A percentile compares a stretch with the other conserved stretches of the same genome.
Conservation (phyloP, 1,140 invertebrate species). For the Sinella curviseta region DNA sequence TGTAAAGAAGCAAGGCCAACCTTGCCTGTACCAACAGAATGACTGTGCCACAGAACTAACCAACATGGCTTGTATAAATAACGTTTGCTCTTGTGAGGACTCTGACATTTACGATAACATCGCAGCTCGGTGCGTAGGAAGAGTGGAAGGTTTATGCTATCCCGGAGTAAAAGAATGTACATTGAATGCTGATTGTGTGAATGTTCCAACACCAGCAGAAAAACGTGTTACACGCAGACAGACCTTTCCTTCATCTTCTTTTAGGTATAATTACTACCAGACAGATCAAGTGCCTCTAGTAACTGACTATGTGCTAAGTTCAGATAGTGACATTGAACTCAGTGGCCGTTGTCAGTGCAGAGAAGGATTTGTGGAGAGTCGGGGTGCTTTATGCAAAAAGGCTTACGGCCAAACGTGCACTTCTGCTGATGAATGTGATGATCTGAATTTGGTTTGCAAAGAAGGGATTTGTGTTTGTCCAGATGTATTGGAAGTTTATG, state of each 20-base stretch:
- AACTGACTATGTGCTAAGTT: neutral
- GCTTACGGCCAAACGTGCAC: slow-evolving; percentile 16
- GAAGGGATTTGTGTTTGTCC: slow-evolving; percentile 25
- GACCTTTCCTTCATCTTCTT: neutral
- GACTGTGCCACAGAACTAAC: slow-evolving; percentile 18
- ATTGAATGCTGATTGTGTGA: slow-evolving; percentile 12
- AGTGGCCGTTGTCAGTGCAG: slow-evolving; percentile 27
- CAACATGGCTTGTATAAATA: slow-evolving; percentile 14
- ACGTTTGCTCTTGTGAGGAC: slow-evolving; percentile 28
- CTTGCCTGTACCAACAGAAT: slow-evolving; percentile 4
- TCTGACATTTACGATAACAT: slow-evolving; percentile 17
- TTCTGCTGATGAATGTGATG: slow-evolving; percentile 25
- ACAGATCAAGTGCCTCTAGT: neutral
- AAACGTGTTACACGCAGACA: neutral
- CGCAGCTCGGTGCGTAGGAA: slow-evolving; percentile 17
- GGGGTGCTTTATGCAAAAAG: neutral
- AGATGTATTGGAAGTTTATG: slow-evolving; percentile 22
- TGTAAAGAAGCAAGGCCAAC: slow-evolving; percentile 11
- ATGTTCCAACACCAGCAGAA: neutral
- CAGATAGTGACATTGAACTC: neutral
- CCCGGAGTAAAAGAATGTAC: slow-evolving; percentile 18
- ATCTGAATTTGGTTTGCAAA: slow-evolving; percentile 25
- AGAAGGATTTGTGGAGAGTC: slow-evolving; percentile 26
- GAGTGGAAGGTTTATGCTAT: slow-evolving; percentile 29
- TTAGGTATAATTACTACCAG: neutral